Conservation (phyloP, 2,888 invertebrate species). For the Augiades crinisus region DNA sequence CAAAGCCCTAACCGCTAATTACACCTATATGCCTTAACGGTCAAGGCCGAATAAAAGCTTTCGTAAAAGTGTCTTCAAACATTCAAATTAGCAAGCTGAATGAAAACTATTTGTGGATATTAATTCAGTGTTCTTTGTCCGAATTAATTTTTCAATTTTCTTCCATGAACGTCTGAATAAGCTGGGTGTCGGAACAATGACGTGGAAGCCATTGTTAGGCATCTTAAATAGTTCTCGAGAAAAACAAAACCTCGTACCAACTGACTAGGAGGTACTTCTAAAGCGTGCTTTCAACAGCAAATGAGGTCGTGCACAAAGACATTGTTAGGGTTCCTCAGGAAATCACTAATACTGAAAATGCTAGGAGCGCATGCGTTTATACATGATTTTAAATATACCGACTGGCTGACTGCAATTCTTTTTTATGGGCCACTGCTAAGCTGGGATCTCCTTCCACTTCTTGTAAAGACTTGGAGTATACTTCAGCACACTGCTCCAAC, state of each 20-base stretch:
- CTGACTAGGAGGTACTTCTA: conserved; percentile 38
- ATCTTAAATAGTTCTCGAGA: conserved; percentile 20
- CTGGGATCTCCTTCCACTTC: too few relatives aligned
- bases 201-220: conserved; percentile 14
- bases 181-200: conserved; percentile 10
- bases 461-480: too few relatives aligned
- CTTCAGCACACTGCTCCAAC: too few relatives aligned
- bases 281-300: conserved; percentile 52
- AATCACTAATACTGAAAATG: conserved; percentile 50
- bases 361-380: not conserved
- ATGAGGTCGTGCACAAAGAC: conserved; percentile 68
- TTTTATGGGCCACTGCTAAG: too few relatives aligned
- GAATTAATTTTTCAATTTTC: conserved; percentile 20
- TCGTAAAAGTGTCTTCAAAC: not conserved
- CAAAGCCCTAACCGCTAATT: conserved; percentile 4
- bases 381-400: too few relatives aligned
- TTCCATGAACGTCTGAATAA: conserved; percentile 18
- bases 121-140: conserved; percentile 11
- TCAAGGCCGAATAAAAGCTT: not conserved
- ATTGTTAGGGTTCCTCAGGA: conserved; percentile 62
- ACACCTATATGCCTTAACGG: not conserved
- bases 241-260: conserved; percentile 18
- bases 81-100: not conserved
- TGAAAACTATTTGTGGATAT: not conserved
- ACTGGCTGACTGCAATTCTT: too few relatives aligned